These are phyloP conservation scores for Anas platyrhynchos DNA, from an alignment of 2,113 vertebrate species.

Conservation along the genomic window DNA sequence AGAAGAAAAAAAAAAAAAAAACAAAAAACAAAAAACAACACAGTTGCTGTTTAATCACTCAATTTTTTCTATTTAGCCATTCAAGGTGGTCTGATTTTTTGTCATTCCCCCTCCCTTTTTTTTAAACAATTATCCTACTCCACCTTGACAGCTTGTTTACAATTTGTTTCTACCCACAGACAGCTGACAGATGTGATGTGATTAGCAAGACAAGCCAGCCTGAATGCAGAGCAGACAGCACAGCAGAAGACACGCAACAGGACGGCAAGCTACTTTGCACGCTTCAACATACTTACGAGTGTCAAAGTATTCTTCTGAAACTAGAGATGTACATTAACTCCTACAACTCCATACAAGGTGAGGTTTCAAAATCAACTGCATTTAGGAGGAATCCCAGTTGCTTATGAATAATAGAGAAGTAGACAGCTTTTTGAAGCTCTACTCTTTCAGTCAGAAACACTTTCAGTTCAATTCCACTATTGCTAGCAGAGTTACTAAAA, in stretches of 20 bases:
- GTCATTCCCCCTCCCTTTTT: too few relatives aligned
- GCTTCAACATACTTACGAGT: background rate
- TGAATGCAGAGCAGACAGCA: background rate
- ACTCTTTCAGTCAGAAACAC: background rate
- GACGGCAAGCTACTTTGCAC: background rate
- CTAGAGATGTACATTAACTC: background rate
- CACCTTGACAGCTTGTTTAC: conserved; percentile 46
- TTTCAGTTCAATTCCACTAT: background rate
- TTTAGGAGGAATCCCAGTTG: background rate
- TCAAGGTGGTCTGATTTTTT: background rate
- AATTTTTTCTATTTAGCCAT: background rate
- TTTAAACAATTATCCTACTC: background rate
- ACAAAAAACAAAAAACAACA: too few relatives aligned
- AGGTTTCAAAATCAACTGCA: background rate
- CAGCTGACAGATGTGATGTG: conserved; percentile 29
- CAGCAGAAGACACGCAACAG: background rate
- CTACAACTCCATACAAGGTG: background rate
- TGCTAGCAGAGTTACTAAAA: background rate
- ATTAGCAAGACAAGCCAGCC: conserved; percentile 38
- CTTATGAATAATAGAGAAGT: background rate
- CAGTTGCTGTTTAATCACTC: background rate
- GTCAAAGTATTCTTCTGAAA: background rate
- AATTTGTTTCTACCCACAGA: background rate
- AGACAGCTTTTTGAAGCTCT: background rate
- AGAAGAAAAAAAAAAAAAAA: background rate